Conservation (phyloP, 92 coral and sea anemone species). For the Porites evermanni region DNA sequence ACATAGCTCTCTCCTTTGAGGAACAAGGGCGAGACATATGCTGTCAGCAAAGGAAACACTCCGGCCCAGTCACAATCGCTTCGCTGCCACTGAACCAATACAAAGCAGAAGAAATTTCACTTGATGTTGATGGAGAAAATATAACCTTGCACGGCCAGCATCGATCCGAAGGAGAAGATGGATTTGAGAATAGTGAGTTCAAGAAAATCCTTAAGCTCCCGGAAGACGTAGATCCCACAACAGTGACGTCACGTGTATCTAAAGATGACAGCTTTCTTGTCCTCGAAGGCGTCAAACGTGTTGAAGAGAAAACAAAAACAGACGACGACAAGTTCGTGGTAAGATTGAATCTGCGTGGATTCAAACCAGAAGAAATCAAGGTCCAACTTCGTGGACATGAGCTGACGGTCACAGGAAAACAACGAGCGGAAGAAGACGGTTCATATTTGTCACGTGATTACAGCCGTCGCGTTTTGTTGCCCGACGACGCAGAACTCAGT, state of each 20-base stretch:
- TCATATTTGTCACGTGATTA: constrained; percentile 39
- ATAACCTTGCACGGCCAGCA: constrained; percentile 57
- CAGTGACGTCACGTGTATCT: constrained; percentile 54
- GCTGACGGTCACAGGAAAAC: neutral
- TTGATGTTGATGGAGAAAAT: constrained; percentile 58
- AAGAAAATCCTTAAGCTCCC: constrained; percentile 55
- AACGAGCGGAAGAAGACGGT: constrained; percentile 27
- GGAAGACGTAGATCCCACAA: constrained; percentile 47
- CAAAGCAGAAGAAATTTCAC: constrained; percentile 53
- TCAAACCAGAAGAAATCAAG: constrained; percentile 23
- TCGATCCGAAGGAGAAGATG: constrained; percentile 48
- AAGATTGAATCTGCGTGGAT: constrained; percentile 14
- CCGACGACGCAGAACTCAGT: constrained; percentile 40
- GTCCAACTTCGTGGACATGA: constrained; percentile 11
- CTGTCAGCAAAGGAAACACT: neutral
- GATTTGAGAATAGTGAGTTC: constrained; percentile 52
- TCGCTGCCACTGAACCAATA: constrained; percentile 41
- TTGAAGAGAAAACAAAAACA: neutral
- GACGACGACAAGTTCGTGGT: constrained; percentile 3
- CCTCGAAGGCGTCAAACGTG: constrained; percentile 33
- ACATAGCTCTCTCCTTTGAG: neutral
- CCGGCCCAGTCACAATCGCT: constrained; percentile 35
- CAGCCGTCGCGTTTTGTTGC: constrained; percentile 44
- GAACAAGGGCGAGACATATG: neutral
- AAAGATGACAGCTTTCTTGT: constrained; percentile 51